Percentiles rank a stretch among this genome's conserved stretches.
phyloP scores from a whole-genome alignment of 2,113 vertebrate species.

The Catharus minimus region DNA sequence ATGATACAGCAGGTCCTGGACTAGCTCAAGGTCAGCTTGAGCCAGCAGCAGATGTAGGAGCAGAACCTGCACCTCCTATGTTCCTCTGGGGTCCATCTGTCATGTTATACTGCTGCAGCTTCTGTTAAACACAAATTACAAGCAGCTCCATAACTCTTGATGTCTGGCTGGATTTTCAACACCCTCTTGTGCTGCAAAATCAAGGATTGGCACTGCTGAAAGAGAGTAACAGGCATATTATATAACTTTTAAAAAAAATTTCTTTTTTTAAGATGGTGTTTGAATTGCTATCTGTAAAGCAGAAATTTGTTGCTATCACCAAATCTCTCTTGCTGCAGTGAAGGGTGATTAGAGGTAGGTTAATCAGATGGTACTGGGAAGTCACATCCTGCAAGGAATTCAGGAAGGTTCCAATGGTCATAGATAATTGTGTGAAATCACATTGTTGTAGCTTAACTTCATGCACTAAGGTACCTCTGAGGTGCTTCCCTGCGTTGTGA shows the following conservation, averaged over 20 bases:
- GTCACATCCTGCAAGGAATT: background rate
- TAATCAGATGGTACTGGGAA: background rate
- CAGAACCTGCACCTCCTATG: background rate
- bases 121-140: background rate
- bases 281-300: background rate
- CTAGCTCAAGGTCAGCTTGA: background rate
- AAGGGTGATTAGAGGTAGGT: background rate
- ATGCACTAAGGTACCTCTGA: background rate
- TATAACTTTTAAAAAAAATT: background rate
- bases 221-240: background rate
- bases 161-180: background rate
- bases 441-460: background rate
- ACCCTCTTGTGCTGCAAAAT: background rate
- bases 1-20: background rate
- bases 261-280: background rate
- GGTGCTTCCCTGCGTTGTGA: background rate
- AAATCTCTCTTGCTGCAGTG: background rate
- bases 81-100: background rate
- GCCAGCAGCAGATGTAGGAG: background rate
- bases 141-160: background rate
- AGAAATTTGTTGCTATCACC: background rate
- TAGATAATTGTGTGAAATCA: background rate
- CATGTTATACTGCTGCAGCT: fast-evolving
- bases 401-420: background rate
- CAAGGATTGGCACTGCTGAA: background rate